Base-by-base conservation (phyloP, 2,888 invertebrate species). In the Temnothorax unifasciatus region DNA sequence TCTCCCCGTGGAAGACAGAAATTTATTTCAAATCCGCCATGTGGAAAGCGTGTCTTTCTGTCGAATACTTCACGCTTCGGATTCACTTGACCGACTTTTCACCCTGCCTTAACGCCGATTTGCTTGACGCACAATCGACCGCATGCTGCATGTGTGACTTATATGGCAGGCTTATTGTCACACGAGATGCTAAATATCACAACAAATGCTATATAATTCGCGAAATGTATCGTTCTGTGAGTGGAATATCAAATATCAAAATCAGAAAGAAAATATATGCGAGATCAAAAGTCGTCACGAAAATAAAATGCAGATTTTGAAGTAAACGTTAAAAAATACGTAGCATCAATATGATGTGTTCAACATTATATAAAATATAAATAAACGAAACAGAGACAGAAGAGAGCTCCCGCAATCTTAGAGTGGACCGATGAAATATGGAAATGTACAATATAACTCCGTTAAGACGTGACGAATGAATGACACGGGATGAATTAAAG, bases 61-160 rank as follows among this genome's bases (percentile, higher is more conserved):
- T 87, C 85, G 85, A 82, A 73, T 63, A 76, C 83, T 84, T 85
- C 75, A 73, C 85, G 87, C 88, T 91, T 84, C 88, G 75, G 89
- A 92, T 93, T 88, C 92, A 93, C 92, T 92, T 91, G 92, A 92
- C 92, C 92, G 93, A 93, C 90, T 93, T 93, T 92, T 77, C 88
- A 85, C 69, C 74, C 85, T 79, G 82, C 76, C 83, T 63, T 66
- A 68, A 86, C 88, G 85, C 88, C 87, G 90, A 91, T 91, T 91
- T 88, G 54, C 85, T 77, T 44, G 71, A 63, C 44, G 21, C 52
- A 21, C 50, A 57, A 54, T 13, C 54, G n/a, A 38, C 47, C 25
- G 13, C 47, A 6, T 74, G 44, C 6, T 54, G n/a, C 68, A 29
- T 18, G 21, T 57, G 47, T 79, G 71, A 71, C 71, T n/a, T 57